Conservation (phyloP, 2,797 vertebrate genomes). For the Chelmon rostratus region DNA sequence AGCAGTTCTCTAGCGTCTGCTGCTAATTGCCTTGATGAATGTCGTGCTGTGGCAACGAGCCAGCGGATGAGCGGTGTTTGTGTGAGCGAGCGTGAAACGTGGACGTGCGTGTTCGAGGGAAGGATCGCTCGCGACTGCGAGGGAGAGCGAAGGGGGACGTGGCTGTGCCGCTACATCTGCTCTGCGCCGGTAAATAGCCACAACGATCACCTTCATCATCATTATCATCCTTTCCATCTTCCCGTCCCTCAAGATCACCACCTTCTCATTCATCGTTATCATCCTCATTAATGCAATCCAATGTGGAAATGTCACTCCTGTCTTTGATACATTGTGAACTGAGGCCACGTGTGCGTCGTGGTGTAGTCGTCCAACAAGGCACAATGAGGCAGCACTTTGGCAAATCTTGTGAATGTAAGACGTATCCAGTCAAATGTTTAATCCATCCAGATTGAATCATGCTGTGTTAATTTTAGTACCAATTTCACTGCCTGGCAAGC, state of each 20-base stretch:
- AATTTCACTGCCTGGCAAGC: constrained; percentile 13
- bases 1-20: constrained; percentile 66
- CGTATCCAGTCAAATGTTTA: constrained; percentile 31
- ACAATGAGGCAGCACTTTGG: constrained; percentile 1
- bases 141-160: constrained; percentile 40
- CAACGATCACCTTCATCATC: constrained; percentile 66
- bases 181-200: constrained; percentile 65
- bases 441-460: constrained; percentile 34
- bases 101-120: constrained; percentile 13
- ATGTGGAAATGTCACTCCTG: constrained; percentile 50
- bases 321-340: constrained; percentile 31
- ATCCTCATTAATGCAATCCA: constrained; percentile 50
- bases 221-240: constrained; percentile 57
- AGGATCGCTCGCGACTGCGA: constrained; percentile 31
- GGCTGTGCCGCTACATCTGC: constrained; percentile 60
- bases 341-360: not conserved
- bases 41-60: constrained; percentile 77
- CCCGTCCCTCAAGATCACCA: constrained; percentile 51
- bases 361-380: not conserved
- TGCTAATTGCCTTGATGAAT: constrained; percentile 83
- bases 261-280: constrained; percentile 36
- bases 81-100: constrained; percentile 2
- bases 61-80: constrained; percentile 70
- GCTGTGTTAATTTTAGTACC: constrained; percentile 36
- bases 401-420: constrained; percentile 24